phyloP scores from a whole-genome alignment of 2,113 vertebrate species.

The Urocynchramus pylzowi region DNA sequence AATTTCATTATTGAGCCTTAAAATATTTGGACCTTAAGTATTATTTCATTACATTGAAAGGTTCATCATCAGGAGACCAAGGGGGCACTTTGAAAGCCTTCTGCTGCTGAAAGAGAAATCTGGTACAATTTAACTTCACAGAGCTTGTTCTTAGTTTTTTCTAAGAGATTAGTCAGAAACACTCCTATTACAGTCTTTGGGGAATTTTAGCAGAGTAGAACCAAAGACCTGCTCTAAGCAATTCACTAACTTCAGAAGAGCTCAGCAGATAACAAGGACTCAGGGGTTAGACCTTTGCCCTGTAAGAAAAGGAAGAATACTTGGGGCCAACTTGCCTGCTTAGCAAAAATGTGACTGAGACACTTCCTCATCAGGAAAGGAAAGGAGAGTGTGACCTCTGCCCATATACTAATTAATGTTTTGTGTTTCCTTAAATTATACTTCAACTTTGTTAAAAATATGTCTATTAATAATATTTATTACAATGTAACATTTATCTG shows the following conservation, averaged over 20 bases:
- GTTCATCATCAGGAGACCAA: background rate
- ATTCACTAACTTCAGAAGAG: constrained; percentile 1
- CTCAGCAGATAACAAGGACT: constrained; percentile 24
- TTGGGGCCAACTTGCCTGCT: background rate
- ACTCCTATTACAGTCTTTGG: background rate
- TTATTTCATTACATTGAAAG: background rate
- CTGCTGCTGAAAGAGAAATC: background rate
- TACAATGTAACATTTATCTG: background rate
- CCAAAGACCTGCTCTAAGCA: constrained; percentile 8
- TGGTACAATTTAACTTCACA: background rate
- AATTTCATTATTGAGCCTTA: background rate
- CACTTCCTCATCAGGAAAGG: background rate
- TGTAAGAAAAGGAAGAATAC: background rate
- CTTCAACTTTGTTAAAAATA: background rate
- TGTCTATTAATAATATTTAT: background rate
- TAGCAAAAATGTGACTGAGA: background rate
- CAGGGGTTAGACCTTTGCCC: background rate
- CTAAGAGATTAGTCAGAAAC: background rate
- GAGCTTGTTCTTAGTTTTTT: background rate
- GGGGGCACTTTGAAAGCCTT: background rate
- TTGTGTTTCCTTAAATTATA: background rate
- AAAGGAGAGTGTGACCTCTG: background rate
- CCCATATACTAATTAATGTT: background rate
- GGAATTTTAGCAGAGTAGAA: background rate
- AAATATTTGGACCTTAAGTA: background rate